Base-by-base conservation (phyloP, 1,140 invertebrate genomes). In the Augochlora pura region DNA sequence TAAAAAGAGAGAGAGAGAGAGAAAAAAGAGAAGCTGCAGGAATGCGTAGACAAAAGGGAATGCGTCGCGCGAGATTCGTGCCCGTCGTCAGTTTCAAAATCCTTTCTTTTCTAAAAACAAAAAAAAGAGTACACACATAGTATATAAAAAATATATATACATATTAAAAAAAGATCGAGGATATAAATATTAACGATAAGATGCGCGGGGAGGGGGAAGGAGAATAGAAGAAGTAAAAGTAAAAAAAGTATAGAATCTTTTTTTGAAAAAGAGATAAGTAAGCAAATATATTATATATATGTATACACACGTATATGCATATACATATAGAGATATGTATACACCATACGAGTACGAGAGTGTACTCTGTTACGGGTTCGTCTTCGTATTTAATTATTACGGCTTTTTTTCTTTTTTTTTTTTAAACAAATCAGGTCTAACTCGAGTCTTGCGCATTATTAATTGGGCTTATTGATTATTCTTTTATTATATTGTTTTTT, bases 391-490 rank as follows among this genome's bases (percentile, higher is more conserved):
- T 86, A 84, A 67, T 86, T 77, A 80, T 80, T 68, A 85, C 39
- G 62, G 84, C 80, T 82, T 82, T 85, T n/a, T 18, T 52, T 52
- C 6, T 52, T 21, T 46, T 60, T 52, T 16, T 52, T 52, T 84
- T 46, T 60, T 25, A 18, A 16, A 18, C 18, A 82, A 82, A 86
- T 85, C 75, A 82, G 67, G 74, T 81, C 73, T 87, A 87, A 85
- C 86, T 77, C 66, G 79, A 83, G 66, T 88, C 84, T 83, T 86
- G 64, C 54, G 83, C 79, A 72, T 79, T 75, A 60, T 83, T 57
- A 80, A 87, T 87, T 78, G 81, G 85, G 86, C 82, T 87, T 87
- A 81, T 85, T 87, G 82, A 82, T 83, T 57, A 71, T 57, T 64
- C 59, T 80, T 42, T 74, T 80, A 74, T 23, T 78, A 59, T 62